Base-by-base conservation (phyloP, 2,888 invertebrate species). In the Plagodis dolabraria region DNA sequence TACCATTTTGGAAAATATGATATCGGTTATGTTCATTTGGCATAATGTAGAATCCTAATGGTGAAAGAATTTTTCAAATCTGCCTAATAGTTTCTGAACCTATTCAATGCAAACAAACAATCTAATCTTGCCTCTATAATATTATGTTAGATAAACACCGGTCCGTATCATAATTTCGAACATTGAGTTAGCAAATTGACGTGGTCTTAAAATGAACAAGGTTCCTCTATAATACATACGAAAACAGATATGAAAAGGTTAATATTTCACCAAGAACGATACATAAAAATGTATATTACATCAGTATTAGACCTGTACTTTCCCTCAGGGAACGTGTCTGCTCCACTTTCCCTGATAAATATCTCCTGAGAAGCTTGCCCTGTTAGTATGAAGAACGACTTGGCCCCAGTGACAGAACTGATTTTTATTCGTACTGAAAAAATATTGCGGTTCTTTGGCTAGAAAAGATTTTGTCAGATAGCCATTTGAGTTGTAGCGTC, bases 341-440 rank as follows among this genome's bases (percentile, higher is more conserved):
- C 57, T 60, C 60, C 53, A 57, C 56, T 53, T 52, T 49, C 48
- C 6, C 56, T 64, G 69, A 70, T 66, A 67, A 67, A 64, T 64
- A 66, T 67, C 67, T 65, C 67, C 53, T 7, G 43, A 60, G 66
- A 65, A 65, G 63, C 57, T 48, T 55, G 47, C 63, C 62, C 63
- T 65, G 67, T 67, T 64, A 67, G 62, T 54, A 62, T 67, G 65
- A 68, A 44, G 61, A 58, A 68, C 60, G 64, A 54, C 53, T 65
- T 47, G 47, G 47, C 33, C 36, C 33, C 35, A 47, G 56, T 60
- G 65, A 65, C 61, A 65, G 50, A 59, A 63, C 56, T 63, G 61
- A 60, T 64, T 65, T 69, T 67, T 67, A 65, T 62, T 61, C 56
- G 53, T 33, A 12, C 22, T 4, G 48, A 46, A 56, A 54, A 53